A percentile compares a stretch with the other conserved stretches of the same genome.
Conservation (phyloP, 2,888 invertebrate genomes). For the Ceratothoa steindachneri region DNA sequence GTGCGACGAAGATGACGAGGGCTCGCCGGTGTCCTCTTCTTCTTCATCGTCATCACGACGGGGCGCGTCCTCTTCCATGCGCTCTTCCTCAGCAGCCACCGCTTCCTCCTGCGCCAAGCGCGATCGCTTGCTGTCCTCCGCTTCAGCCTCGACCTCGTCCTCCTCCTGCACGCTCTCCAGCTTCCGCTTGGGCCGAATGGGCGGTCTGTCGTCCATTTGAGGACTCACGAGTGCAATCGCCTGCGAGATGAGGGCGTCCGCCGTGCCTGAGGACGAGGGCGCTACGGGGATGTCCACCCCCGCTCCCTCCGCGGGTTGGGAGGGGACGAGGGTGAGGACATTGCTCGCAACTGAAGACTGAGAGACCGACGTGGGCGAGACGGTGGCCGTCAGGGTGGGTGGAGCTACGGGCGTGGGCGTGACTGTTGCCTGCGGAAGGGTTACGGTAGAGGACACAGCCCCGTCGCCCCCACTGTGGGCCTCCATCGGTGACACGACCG, state of each 20-base stretch:
- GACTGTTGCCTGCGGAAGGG: conserved; percentile 47
- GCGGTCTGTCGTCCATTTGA: neutral
- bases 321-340: neutral
- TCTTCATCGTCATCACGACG: conserved; percentile 24
- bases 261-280: conserved; percentile 14
- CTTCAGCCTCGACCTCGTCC: conserved; percentile 23
- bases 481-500: conserved; percentile 35
- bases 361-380: conserved; percentile 43
- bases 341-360: conserved; percentile 6
- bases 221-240: conserved; percentile 43
- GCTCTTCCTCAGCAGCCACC: conserved; percentile 19
- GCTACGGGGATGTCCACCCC: neutral
- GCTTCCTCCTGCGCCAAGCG: conserved; percentile 26
- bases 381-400: conserved; percentile 38
- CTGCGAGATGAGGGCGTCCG: conserved; percentile 42
- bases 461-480: conserved; percentile 45
- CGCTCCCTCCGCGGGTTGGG: neutral
- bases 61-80: conserved; percentile 35
- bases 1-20: conserved; percentile 13
- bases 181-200: conserved; percentile 31
- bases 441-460: conserved; percentile 43
- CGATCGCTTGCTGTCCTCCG: conserved; percentile 27
- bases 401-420: conserved; percentile 44
- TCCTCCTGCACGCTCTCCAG: conserved; percentile 28
- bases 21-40: conserved; percentile 20